phyloP scores from a whole-genome alignment of 1,140 invertebrate species.

The Camponotus pennsylvanicus region DNA sequence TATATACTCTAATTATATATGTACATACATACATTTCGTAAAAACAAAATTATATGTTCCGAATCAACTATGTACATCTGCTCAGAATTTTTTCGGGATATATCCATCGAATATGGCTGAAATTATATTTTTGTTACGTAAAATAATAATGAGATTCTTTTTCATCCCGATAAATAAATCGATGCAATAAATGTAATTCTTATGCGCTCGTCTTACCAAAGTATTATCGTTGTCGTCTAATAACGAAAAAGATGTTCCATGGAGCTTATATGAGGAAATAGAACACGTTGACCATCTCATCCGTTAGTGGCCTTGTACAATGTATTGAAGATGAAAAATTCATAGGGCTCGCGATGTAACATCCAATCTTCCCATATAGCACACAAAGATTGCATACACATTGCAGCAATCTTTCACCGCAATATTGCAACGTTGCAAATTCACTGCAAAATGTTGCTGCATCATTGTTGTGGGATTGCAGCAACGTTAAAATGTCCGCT shows the following conservation, averaged over 20 bases:
- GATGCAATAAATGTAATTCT: conserved; percentile 12
- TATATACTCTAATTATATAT: background rate
- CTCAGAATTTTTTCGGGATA: background rate
- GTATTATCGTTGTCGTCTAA: conserved; percentile 18
- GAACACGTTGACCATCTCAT: conserved; percentile 44
- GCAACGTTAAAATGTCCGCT: too few species aligned
- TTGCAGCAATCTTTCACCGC: too few species aligned
- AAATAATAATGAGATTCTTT: background rate
- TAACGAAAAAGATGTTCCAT: conserved; percentile 39
- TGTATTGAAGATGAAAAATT: conserved; percentile 57
- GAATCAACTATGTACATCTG: background rate
- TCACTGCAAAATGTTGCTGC: too few species aligned
- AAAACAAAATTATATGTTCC: too few species aligned
- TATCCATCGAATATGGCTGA: background rate
- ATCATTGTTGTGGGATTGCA: too few species aligned
- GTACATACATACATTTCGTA: background rate
- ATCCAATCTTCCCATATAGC: too few species aligned
- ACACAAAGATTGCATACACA: too few species aligned
- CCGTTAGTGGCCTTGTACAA: conserved; percentile 27
- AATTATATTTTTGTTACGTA: background rate
- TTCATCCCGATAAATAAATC: background rate
- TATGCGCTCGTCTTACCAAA: conserved; percentile 1
- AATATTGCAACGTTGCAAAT: too few species aligned
- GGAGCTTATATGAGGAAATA: conserved; percentile 25
- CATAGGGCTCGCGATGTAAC: conserved; percentile 40